Percentiles rank a stretch among this genome's conserved stretches.
Conservation (phyloP, 2,888 invertebrate genomes). For the Serripes groenlandicus region DNA sequence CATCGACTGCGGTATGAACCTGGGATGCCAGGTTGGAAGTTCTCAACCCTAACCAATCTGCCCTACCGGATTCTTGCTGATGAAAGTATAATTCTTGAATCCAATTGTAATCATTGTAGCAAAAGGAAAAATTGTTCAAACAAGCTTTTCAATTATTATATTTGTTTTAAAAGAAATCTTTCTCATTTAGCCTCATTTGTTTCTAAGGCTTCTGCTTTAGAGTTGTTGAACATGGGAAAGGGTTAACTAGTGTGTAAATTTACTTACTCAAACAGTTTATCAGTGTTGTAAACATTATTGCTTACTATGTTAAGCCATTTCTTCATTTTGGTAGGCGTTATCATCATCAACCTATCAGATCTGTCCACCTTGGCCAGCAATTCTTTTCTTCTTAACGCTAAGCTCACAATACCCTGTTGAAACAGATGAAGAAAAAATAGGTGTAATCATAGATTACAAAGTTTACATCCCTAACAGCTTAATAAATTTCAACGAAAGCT, state of each 20-base stretch:
- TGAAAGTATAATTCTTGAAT: too few species aligned
- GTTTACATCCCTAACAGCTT: neutral
- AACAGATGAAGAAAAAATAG: neutral
- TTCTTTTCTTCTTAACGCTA: neutral
- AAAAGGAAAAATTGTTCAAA: too few species aligned
- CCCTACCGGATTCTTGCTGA: too few species aligned
- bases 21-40: too few species aligned
- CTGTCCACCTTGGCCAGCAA: neutral
- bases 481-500: too few species aligned
- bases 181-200: neutral
- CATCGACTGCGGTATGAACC: too few species aligned
- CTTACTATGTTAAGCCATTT: slow-evolving; percentile 23
- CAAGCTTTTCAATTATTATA: too few species aligned
- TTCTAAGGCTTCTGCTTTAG: neutral
- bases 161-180: neutral
- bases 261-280: slow-evolving; percentile 5
- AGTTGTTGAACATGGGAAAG: neutral
- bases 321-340: slow-evolving; percentile 37
- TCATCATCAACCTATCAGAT: slow-evolving; percentile 26
- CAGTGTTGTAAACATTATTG: neutral
- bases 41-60: too few species aligned
- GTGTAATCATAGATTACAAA: neutral
- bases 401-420: neutral
- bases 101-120: too few species aligned
- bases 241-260: neutral